These are phyloP conservation scores for Pimpla rufipes DNA, from an alignment of 2,888 invertebrate genomes.

Conservation along the genomic window DNA sequence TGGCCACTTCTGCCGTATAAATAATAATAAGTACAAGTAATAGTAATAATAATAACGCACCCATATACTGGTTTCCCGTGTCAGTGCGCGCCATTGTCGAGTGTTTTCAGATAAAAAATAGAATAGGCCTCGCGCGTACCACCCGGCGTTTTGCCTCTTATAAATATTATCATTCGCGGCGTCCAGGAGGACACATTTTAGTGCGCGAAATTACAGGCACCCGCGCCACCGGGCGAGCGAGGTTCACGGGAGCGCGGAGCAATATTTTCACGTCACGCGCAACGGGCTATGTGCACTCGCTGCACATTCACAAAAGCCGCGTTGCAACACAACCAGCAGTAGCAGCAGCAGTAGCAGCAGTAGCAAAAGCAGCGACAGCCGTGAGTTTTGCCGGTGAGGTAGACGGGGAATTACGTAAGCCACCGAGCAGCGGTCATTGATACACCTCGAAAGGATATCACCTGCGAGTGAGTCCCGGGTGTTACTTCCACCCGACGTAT, in stretches of 20 bases:
- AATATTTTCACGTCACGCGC: conserved; percentile 53
- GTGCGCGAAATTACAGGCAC: conserved; percentile 13
- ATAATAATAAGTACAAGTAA: background rate
- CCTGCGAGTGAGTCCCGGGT: background rate
- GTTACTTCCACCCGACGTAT: background rate
- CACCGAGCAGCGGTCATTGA: conserved; percentile 61
- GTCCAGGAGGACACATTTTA: conserved; percentile 15
- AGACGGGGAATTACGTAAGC: conserved; percentile 51
- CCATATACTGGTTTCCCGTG: background rate
- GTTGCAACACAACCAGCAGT: conserved; percentile 40
- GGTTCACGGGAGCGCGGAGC: conserved; percentile 37
- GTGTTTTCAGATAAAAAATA: background rate
- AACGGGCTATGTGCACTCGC: conserved; percentile 54
- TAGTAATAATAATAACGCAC: background rate
- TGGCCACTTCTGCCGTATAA: conserved; percentile 4
- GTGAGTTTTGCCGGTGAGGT: conserved; percentile 5
- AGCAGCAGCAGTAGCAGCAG: background rate
- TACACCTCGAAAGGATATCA: conserved; percentile 56
- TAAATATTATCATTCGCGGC: conserved; percentile 23
- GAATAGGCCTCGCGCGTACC: background rate
- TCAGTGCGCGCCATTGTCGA: background rate
- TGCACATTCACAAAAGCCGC: conserved; percentile 66
- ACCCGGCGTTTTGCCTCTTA: background rate
- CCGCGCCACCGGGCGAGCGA: conserved; percentile 27
- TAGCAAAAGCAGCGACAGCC: no score